phyloP scores from a whole-genome alignment of 2,888 invertebrate genomes.

The Hypena proboscidalis region DNA sequence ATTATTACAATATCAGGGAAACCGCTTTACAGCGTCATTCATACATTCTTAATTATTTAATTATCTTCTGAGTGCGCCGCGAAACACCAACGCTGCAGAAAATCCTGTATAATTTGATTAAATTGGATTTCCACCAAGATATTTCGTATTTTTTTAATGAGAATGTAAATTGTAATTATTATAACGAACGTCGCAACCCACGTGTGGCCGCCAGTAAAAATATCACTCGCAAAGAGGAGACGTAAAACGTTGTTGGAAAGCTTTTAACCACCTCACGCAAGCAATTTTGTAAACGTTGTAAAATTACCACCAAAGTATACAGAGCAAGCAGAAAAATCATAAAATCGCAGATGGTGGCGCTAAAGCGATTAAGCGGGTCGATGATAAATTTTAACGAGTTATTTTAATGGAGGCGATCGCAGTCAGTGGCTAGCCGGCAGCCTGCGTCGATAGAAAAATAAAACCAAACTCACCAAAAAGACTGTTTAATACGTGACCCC shows the following conservation, averaged over 20 bases:
- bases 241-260: constrained; percentile 49
- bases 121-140: constrained; percentile 67
- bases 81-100: constrained; percentile 69
- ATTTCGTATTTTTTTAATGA: constrained; percentile 59
- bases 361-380: constrained; percentile 85
- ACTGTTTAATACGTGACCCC: constrained; percentile 70
- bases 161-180: constrained; percentile 56
- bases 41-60: constrained; percentile 85
- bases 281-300: constrained; percentile 76
- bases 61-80: constrained; percentile 76
- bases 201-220: constrained; percentile 37
- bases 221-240: constrained; percentile 43
- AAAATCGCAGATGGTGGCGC: constrained; percentile 85
- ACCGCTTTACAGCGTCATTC: constrained; percentile 81
- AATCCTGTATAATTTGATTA: constrained; percentile 73
- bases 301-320: constrained; percentile 82
- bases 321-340: constrained; percentile 84
- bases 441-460: constrained; percentile 82
- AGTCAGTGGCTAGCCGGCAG: constrained; percentile 81
- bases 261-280: constrained; percentile 66
- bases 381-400: constrained; percentile 86
- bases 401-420: constrained; percentile 85
- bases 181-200: constrained; percentile 38
- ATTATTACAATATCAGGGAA: constrained; percentile 82
- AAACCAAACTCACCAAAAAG: constrained; percentile 74